phyloP scores from a whole-genome alignment of 2,888 invertebrate species.

The Leptura quadrifasciata region DNA sequence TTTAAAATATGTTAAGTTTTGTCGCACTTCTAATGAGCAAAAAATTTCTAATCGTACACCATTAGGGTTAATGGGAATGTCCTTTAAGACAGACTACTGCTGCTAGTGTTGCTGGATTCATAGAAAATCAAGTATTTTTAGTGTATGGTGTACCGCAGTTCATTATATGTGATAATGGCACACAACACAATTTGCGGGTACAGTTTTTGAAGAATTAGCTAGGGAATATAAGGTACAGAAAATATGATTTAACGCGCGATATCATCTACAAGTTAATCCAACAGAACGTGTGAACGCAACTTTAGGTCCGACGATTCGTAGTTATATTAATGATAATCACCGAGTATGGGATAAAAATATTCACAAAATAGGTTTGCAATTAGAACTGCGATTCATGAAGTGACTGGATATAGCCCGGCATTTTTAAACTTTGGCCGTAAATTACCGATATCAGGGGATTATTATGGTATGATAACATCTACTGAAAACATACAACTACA shows the following conservation, averaged over 20 bases:
- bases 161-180: not conserved
- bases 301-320: constrained; percentile 57
- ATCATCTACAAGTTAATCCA: not conserved
- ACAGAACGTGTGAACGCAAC: constrained; percentile 60
- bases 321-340: constrained; percentile 33
- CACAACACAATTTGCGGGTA: not conserved
- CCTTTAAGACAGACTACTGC: not conserved
- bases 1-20: not conserved
- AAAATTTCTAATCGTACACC: not conserved
- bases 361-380: not conserved
- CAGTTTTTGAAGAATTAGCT: not conserved
- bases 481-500: not conserved
- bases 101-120: not conserved
- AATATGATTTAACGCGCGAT: not conserved
- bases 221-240: not conserved
- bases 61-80: not conserved
- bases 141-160: not conserved
- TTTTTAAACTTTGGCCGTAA: constrained; percentile 46
- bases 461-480: constrained; percentile 21
- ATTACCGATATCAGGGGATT: constrained; percentile 34
- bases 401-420: not conserved
- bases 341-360: constrained; percentile 35
- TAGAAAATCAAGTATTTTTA: constrained; percentile 4
- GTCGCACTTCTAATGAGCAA: not conserved
- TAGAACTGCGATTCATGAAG: too few relatives aligned